Percentiles rank a stretch among this genome's conserved stretches.
Evolutionary conservation across 1,140 invertebrate species (phyloP).

Genomic region (Drosophila funebris): DNA sequence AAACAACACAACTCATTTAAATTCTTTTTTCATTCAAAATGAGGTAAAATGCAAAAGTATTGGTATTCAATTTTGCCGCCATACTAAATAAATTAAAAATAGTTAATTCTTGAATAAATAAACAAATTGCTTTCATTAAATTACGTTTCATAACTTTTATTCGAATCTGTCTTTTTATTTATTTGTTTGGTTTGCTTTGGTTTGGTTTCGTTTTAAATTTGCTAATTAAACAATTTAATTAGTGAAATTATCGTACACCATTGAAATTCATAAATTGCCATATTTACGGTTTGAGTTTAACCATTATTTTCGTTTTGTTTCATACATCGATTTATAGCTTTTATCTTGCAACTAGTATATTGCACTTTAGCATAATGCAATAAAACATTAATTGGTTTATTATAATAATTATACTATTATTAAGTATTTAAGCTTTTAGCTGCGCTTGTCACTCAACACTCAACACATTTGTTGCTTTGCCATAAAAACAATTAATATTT

Average conservation of each 20-base stretch:
- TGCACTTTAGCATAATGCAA: slow-evolving; percentile 53
- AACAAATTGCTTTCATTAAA: background rate
- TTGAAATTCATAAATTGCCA: slow-evolving; percentile 55
- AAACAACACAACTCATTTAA: background rate
- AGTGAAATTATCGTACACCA: slow-evolving; percentile 68
- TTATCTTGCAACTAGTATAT: slow-evolving; percentile 15
- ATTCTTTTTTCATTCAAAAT: too few species aligned
- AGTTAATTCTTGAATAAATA: background rate
- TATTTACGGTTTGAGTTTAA: slow-evolving; percentile 31
- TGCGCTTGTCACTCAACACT: slow-evolving; percentile 46
- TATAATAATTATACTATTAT: slow-evolving; percentile 10
- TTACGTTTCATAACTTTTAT: slow-evolving; percentile 66
- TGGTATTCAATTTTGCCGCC: too few species aligned
- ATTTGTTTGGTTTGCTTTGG: slow-evolving; percentile 49
- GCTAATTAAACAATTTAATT: slow-evolving; percentile 70
- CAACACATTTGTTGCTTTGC: slow-evolving; percentile 57
- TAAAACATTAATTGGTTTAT: slow-evolving; percentile 53
- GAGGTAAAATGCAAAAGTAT: too few species aligned
- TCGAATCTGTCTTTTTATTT: slow-evolving; percentile 71
- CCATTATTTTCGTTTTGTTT: slow-evolving; percentile 33
- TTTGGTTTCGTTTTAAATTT: slow-evolving; percentile 48
- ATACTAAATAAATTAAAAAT: too few species aligned
- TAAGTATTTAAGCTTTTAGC: slow-evolving; percentile 62
- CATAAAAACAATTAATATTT: slow-evolving; percentile 60
- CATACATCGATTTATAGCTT: slow-evolving; percentile 52